Conservation (phyloP, 2,888 invertebrate species). For the Meteorus cinctellus region DNA sequence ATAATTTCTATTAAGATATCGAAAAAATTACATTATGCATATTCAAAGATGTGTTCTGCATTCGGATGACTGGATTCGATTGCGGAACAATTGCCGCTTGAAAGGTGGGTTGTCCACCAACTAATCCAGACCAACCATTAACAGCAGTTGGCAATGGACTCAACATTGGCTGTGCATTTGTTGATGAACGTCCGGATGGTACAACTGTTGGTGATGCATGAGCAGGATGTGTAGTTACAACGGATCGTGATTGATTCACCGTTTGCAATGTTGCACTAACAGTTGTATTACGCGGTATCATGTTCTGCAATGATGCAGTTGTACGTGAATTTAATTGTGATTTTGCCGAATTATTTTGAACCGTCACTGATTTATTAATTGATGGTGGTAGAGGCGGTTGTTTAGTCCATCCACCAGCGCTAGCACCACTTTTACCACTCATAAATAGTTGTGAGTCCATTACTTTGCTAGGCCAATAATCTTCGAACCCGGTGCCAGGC, state of each 20-base stretch:
- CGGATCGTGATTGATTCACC: conserved; percentile 67
- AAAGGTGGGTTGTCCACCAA: conserved; percentile 72
- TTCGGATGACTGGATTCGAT: conserved; percentile 67
- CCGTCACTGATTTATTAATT: conserved; percentile 71
- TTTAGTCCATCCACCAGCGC: conserved; percentile 84
- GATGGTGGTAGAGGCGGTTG: conserved; percentile 83
- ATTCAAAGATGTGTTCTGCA: conserved; percentile 64
- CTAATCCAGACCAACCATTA: conserved; percentile 74
- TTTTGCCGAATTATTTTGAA: conserved; percentile 66
- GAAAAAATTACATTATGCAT: conserved; percentile 70
- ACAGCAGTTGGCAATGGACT: conserved; percentile 70
- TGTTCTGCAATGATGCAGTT: conserved; percentile 55
- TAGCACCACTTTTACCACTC: conserved; percentile 78
- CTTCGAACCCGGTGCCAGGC: conserved; percentile 91
- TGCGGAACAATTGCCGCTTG: conserved; percentile 68
- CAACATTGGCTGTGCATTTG: conserved; percentile 69
- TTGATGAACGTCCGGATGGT: conserved; percentile 53
- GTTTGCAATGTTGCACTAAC: conserved; percentile 64
- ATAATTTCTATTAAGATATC: conserved; percentile 19
- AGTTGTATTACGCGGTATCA: conserved; percentile 60
- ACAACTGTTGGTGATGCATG: conserved; percentile 67
- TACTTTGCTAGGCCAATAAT: conserved; percentile 94
- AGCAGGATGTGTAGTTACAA: conserved; percentile 62
- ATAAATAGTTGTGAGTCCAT: conserved; percentile 87
- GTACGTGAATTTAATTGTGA: conserved; percentile 62